Evolutionary conservation across 2,888 invertebrate species (phyloP).

Genomic region (Anthophora plumipes): DNA sequence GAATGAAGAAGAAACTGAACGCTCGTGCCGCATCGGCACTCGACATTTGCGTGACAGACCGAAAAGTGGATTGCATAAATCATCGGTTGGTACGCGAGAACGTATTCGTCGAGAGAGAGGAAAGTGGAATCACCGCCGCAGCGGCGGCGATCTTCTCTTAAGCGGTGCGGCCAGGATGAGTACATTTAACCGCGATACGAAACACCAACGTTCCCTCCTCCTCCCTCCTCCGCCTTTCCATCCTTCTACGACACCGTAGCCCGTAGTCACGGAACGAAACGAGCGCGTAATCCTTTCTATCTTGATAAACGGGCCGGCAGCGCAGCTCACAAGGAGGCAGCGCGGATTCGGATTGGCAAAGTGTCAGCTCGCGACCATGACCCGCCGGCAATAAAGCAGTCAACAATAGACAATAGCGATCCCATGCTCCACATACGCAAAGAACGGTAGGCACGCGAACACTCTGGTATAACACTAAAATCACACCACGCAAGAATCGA

Average conservation of each 20-base stretch:
- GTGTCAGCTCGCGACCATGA: conserved; percentile 78
- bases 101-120: no score
- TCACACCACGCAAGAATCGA: not conserved
- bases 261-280: conserved; percentile 35
- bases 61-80: conserved; percentile 56
- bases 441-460: conserved; percentile 73
- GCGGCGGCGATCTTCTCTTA: conserved; percentile 17
- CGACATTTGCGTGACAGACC: conserved; percentile 57
- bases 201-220: conserved; percentile 19
- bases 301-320: conserved; percentile 59
- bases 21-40: conserved; percentile 15
- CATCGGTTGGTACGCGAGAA: conserved; percentile 16
- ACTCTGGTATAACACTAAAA: conserved; percentile 32
- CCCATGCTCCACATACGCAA: conserved; percentile 83
- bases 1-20: not conserved
- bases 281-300: conserved; percentile 61
- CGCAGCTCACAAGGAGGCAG: conserved; percentile 30
- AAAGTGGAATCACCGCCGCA: conserved; percentile 5
- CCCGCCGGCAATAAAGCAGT: conserved; percentile 75
- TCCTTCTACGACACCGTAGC: conserved; percentile 6
- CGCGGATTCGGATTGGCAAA: conserved; percentile 67
- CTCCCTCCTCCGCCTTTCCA: no score
- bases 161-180: conserved; percentile 31
- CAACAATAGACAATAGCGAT: conserved; percentile 82
- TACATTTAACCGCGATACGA: conserved; percentile 51